A percentile compares a stretch with the other conserved stretches of the same genome.
These are phyloP conservation scores for Tetranychus cinnabarinus DNA, from an alignment of 1,140 invertebrate genomes.

Conservation along the genomic window DNA sequence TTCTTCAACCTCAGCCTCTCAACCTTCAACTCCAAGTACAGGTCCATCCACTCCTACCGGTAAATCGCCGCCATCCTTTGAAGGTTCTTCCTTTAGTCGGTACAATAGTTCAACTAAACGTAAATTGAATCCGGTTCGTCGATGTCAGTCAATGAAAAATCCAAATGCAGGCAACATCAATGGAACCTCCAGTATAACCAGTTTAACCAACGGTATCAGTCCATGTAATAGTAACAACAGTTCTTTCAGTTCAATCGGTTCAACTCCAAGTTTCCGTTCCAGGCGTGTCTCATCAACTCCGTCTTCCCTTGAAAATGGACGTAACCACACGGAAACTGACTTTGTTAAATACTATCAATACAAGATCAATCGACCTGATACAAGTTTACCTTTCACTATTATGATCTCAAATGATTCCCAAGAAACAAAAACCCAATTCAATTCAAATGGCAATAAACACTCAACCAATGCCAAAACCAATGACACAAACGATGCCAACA, in stretches of 20 bases:
- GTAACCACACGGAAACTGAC: neutral
- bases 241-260: neutral
- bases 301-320: neutral
- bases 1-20: neutral
- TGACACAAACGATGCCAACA: too few relatives aligned
- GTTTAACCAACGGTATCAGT: neutral
- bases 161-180: neutral
- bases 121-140: neutral
- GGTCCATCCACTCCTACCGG: neutral
- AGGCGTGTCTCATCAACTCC: neutral
- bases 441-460: too few relatives aligned
- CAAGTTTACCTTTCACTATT: neutral
- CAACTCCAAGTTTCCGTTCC: neutral
- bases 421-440: too few relatives aligned
- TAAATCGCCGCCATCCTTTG: neutral
- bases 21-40: neutral
- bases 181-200: neutral
- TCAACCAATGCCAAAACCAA: too few relatives aligned
- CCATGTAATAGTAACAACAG: neutral
- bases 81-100: neutral
- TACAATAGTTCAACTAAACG: neutral
- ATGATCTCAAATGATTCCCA: neutral
- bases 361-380: neutral
- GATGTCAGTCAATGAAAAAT: slow-evolving; percentile 1
- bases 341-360: slow-evolving; percentile 4